phyloP scores from a whole-genome alignment of 2,113 vertebrate species.

The Neolamprologus toae region DNA sequence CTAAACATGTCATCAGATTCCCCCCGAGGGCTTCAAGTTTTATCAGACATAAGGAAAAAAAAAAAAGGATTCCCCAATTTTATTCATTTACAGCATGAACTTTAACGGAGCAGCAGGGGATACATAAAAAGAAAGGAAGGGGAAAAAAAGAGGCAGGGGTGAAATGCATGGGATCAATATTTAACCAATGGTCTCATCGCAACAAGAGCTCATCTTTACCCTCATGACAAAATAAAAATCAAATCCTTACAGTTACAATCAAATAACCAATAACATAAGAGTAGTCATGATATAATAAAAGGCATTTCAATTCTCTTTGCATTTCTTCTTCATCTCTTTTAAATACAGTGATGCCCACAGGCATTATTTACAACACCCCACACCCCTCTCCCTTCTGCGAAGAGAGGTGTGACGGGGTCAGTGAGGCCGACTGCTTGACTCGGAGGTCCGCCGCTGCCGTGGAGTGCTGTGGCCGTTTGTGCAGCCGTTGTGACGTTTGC shows the following conservation, averaged over 20 bases:
- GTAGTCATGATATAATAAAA: conserved; percentile 52
- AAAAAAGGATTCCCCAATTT: conserved; percentile 29
- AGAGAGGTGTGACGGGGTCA: conserved; percentile 72
- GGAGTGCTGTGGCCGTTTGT: conserved; percentile 78
- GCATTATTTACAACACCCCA: conserved; percentile 60
- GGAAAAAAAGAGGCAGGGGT: neutral
- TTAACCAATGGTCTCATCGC: conserved; percentile 28
- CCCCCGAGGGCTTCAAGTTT: conserved; percentile 46
- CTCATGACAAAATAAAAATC: conserved; percentile 14
- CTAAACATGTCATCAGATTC: neutral
- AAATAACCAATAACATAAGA: conserved; percentile 40
- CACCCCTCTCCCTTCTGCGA: conserved; percentile 37
- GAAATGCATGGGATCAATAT: conserved; percentile 18
- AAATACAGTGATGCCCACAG: conserved; percentile 55
- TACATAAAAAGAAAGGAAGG: conserved; percentile 18
- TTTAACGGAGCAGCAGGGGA: conserved; percentile 45
- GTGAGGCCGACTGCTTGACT: conserved; percentile 93
- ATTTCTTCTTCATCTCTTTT: conserved; percentile 42
- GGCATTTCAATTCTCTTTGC: conserved; percentile 63
- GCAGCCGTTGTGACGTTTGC: conserved; percentile 85
- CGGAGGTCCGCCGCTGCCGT: conserved; percentile 80
- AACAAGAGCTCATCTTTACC: neutral
- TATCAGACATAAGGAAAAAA: conserved; percentile 25
- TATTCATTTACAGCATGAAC: conserved; percentile 51
- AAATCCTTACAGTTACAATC: conserved; percentile 38